phyloP scores from a whole-genome alignment of 1,140 invertebrate species.

The Meloidogyne chitwoodi region DNA sequence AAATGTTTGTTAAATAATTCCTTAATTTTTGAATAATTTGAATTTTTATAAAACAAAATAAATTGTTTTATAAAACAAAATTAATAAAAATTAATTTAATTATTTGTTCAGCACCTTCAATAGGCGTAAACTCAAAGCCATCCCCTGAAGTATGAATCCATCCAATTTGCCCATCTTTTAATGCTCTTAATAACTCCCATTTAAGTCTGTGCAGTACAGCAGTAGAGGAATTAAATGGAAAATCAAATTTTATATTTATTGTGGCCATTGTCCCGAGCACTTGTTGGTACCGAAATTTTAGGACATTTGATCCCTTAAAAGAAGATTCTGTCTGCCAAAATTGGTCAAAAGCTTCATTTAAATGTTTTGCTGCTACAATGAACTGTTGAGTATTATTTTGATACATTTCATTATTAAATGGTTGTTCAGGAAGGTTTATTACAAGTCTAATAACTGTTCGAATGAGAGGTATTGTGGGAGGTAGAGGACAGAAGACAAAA shows the following conservation, averaged over 20 bases:
- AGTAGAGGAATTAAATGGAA: not conserved
- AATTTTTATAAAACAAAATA: not conserved
- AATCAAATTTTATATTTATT: constrained; percentile 34
- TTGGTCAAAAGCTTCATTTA: constrained; percentile 16
- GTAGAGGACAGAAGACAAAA: not conserved
- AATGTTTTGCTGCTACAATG: not conserved
- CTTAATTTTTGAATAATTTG: not conserved
- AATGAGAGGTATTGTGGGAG: not conserved
- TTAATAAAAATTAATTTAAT: not conserved
- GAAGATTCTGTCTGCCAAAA: not conserved
- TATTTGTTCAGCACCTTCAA: constrained; percentile 29
- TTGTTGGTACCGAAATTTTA: constrained; percentile 28
- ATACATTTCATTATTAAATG: constrained; percentile 27
- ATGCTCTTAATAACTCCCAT: constrained; percentile 20
- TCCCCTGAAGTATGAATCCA: constrained; percentile 30
- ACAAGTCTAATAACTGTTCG: constrained; percentile 19
- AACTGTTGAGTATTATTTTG: constrained; percentile 19
- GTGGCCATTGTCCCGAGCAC: constrained; percentile 40
- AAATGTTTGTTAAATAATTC: too few species aligned
- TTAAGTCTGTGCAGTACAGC: constrained; percentile 10
- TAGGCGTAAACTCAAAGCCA: constrained; percentile 34
- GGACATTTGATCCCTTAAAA: not conserved
- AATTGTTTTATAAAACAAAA: not conserved
- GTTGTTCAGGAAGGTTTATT: constrained; percentile 36
- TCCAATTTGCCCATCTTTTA: constrained; percentile 25